phyloP scores from a whole-genome alignment of 2,113 vertebrate genomes.

The Osmerus eperlanus region DNA sequence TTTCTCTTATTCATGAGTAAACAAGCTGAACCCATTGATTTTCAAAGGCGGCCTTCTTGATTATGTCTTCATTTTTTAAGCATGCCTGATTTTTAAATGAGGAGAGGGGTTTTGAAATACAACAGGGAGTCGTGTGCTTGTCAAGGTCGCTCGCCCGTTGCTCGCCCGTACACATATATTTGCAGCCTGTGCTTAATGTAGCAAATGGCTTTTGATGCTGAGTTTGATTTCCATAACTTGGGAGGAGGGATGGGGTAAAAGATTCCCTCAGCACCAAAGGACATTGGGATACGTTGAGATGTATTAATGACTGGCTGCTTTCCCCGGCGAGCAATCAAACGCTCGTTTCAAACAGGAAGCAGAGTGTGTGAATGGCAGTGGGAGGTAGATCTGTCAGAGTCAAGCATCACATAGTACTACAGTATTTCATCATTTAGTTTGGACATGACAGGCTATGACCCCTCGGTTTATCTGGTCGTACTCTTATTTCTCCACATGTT shows the following conservation, averaged over 20 bases:
- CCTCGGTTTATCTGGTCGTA: slow-evolving; percentile 28
- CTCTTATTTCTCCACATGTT: slow-evolving; percentile 1
- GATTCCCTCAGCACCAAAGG: slow-evolving; percentile 64
- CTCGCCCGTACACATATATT: slow-evolving; percentile 63
- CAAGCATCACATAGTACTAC: slow-evolving; percentile 50
- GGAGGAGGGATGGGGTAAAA: slow-evolving; percentile 64
- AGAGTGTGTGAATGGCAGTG: slow-evolving; percentile 49
- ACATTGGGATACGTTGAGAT: slow-evolving; percentile 60
- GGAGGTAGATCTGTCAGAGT: slow-evolving; percentile 61
- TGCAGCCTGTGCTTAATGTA: slow-evolving; percentile 62
- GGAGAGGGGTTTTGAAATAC: slow-evolving; percentile 62
- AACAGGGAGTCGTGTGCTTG: slow-evolving; percentile 61
- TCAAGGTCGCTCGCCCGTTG: slow-evolving; percentile 53
- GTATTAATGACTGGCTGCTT: slow-evolving; percentile 67
- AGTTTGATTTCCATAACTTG: slow-evolving; percentile 70
- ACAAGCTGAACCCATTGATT: slow-evolving; percentile 69
- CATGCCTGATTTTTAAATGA: slow-evolving; percentile 69
- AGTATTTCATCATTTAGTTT: slow-evolving; percentile 9
- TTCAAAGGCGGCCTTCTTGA: slow-evolving; percentile 65
- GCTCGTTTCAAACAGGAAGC: slow-evolving; percentile 71
- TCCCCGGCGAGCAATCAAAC: slow-evolving; percentile 63
- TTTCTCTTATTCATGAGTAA: slow-evolving; percentile 71
- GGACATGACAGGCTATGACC: slow-evolving; percentile 47
- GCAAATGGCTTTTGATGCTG: slow-evolving; percentile 71
- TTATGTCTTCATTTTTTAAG: slow-evolving; percentile 70